phyloP scores from a whole-genome alignment of 2,888 invertebrate species.

The Criorhina ranunculi region DNA sequence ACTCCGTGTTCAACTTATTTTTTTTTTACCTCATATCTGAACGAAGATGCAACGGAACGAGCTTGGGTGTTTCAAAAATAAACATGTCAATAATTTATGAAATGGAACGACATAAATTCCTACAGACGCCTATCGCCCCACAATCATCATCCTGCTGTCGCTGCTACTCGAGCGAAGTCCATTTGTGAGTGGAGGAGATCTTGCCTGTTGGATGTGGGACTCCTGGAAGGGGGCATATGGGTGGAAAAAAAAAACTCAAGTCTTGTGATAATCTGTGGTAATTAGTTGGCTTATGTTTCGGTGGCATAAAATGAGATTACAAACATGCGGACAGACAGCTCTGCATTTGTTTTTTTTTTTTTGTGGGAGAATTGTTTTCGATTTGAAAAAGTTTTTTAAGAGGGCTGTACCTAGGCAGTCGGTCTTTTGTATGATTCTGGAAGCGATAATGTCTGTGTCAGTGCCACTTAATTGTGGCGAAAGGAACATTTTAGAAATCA shows the following conservation, averaged over 20 bases:
- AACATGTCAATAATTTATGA: constrained; percentile 77
- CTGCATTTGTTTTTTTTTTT: constrained; percentile 51
- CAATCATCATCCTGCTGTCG: constrained; percentile 54
- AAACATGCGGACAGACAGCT: constrained; percentile 74
- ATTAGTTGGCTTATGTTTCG: constrained; percentile 77
- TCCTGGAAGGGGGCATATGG: constrained; percentile 6
- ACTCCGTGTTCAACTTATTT: constrained; percentile 16
- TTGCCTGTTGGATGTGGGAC: constrained; percentile 16
- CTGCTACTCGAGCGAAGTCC: constrained; percentile 56
- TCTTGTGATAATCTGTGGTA: constrained; percentile 76
- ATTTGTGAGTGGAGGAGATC: constrained; percentile 32
- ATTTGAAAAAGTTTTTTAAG: constrained; percentile 30
- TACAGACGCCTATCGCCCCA: constrained; percentile 55
- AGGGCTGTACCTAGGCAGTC: constrained; percentile 14
- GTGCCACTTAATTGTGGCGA: constrained; percentile 72
- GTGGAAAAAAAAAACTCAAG: constrained; percentile 6
- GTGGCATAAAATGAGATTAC: constrained; percentile 76
- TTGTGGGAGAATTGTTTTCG: constrained; percentile 43
- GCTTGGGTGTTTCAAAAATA: constrained; percentile 58
- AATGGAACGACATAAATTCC: constrained; percentile 71
- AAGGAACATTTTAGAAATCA: constrained; percentile 72
- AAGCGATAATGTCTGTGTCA: constrained; percentile 58
- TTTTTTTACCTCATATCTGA: constrained; percentile 39
- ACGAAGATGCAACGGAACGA: constrained; percentile 34
- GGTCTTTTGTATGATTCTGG: constrained; percentile 19